These are phyloP conservation scores for Pongo abelii DNA, from an alignment of 2,113 vertebrate genomes.

Conservation along the genomic window DNA sequence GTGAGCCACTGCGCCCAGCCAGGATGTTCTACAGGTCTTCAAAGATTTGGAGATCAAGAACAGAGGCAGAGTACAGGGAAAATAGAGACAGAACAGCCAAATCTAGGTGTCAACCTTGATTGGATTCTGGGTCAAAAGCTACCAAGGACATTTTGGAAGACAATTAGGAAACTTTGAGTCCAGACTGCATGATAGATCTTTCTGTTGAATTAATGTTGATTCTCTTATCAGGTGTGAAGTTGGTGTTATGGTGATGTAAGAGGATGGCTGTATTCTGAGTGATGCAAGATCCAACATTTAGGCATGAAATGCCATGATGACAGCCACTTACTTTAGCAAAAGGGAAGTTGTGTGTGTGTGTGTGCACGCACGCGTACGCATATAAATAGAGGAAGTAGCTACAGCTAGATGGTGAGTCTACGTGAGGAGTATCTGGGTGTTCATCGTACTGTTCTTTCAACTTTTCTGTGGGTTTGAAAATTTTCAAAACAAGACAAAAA, in stretches of 20 bases:
- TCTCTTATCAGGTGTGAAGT: background rate
- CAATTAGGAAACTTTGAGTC: background rate
- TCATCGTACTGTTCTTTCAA: background rate
- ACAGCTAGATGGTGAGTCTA: background rate
- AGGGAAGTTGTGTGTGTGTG: background rate
- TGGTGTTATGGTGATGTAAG: background rate
- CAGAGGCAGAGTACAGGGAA: background rate
- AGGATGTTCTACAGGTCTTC: background rate
- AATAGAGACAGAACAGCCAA: background rate
- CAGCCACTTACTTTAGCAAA: background rate
- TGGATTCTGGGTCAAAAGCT: background rate
- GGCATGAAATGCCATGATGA: background rate
- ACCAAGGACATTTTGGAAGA: background rate
- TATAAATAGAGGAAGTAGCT: background rate
- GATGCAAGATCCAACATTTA: too few relatives aligned
- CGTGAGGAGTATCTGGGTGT: background rate
- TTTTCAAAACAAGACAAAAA: background rate
- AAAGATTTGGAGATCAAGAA: background rate
- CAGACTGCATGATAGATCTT: background rate
- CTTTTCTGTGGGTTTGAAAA: constrained; percentile 28
- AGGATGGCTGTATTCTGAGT: background rate
- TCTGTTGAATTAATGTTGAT: background rate
- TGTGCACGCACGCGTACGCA: too few relatives aligned
- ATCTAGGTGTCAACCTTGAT: background rate
- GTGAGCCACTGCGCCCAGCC: too few relatives aligned